A percentile compares a stretch with the other conserved stretches of the same genome.
These are phyloP conservation scores for Plectus sambesii DNA, from an alignment of 1,140 invertebrate genomes.

Conservation along the genomic window DNA sequence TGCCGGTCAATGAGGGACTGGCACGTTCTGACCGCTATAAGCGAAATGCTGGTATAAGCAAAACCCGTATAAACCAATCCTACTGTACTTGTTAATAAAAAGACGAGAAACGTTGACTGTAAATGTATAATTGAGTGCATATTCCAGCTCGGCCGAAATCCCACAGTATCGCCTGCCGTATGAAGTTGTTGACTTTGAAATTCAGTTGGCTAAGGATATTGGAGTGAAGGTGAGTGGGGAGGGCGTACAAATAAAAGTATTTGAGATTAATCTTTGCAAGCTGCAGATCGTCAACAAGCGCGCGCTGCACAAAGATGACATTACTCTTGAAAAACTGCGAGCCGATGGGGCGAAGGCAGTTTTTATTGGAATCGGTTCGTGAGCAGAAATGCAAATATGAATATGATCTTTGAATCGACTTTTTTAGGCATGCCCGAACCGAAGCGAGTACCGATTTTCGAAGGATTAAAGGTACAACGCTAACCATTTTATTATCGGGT, in stretches of 20 bases:
- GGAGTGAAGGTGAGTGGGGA: conserved; percentile 68
- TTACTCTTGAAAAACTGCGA: conserved; percentile 54
- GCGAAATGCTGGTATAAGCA: too few species aligned
- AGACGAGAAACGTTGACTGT: too few species aligned
- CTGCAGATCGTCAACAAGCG: conserved; percentile 47
- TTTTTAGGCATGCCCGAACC: conserved; percentile 63
- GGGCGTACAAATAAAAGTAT: conserved; percentile 15
- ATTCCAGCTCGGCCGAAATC: conserved; percentile 77
- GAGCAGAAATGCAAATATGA: neutral
- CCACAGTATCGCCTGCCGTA: conserved; percentile 89
- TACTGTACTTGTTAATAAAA: too few species aligned
- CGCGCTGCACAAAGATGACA: conserved; percentile 42
- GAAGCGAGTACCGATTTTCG: conserved; percentile 67
- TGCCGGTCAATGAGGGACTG: too few species aligned
- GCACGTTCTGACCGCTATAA: too few species aligned
- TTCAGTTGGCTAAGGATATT: conserved; percentile 75
- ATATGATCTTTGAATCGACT: conserved; percentile 8
- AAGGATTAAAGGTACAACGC: conserved; percentile 63
- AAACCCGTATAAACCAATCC: too few species aligned
- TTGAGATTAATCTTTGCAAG: conserved; percentile 6
- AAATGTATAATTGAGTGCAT: too few species aligned
- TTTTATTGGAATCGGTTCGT: conserved; percentile 84
- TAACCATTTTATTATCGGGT: too few species aligned
- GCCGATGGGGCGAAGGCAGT: conserved; percentile 57
- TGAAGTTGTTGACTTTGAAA: conserved; percentile 82